Conservation (phyloP, 2,113 vertebrate genomes). For the Melanerpes aurifrons region DNA sequence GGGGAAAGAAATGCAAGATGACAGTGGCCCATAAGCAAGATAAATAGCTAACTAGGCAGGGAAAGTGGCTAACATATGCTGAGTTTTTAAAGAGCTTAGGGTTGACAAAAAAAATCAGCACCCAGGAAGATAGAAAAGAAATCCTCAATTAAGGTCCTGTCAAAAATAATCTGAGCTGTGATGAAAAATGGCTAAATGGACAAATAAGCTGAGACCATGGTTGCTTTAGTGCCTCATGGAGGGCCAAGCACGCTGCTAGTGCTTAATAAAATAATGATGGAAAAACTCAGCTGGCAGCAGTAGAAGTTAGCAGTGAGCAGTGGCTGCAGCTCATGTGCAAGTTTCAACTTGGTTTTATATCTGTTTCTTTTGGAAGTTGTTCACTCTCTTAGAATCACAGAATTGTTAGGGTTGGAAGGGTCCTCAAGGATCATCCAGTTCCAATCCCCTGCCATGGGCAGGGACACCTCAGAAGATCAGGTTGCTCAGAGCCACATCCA, state of each 20-base stretch:
- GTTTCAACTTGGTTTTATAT: not conserved
- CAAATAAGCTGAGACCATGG: not conserved
- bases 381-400: not conserved
- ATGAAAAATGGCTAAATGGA: slow-evolving; percentile 49
- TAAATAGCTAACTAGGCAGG: slow-evolving; percentile 33
- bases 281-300: not conserved
- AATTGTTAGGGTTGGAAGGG: no score
- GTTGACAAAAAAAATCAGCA: slow-evolving; percentile 42
- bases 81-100: slow-evolving; percentile 32
- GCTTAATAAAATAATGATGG: not conserved
- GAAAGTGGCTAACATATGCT: slow-evolving; percentile 54
- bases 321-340: not conserved
- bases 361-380: not conserved
- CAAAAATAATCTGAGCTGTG: slow-evolving; percentile 45
- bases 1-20: not conserved
- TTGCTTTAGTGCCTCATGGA: not conserved
- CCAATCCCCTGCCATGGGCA: no score
- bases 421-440: no score
- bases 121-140: slow-evolving; percentile 47
- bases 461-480: no score
- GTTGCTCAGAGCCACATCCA: no score
- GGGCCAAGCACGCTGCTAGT: not conserved
- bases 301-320: not conserved
- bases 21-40: slow-evolving; percentile 51
- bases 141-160: slow-evolving; percentile 49